Base-by-base conservation (phyloP, 1,140 invertebrate genomes). In the Bombus sibiricus region DNA sequence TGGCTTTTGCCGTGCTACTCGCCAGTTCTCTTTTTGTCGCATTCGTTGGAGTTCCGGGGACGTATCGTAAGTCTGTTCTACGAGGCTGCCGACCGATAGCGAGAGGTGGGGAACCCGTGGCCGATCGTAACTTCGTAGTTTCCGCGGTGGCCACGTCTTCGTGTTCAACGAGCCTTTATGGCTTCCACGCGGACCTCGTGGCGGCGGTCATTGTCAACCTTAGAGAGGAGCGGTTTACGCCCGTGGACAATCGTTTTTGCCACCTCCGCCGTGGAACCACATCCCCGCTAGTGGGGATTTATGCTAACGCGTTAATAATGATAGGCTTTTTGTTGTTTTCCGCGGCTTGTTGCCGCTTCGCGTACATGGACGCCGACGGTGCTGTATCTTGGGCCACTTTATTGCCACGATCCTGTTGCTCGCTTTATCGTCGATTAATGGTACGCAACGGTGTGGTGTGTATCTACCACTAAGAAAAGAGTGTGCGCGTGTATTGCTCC, bases 231-330 rank as follows among this genome's bases (percentile, higher is more conserved):
- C 69, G 43, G n/a, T 66, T 87, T 79, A 83, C 88, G 81, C 85
- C 74, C 81, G 59, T 72, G 81, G 84, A 84, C 87, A 88, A 90
- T 82, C 84, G 85, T 89, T 90, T 90, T 90, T 91, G 85, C 82
- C 87, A 89, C 81, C 80, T 47, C 15, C 22, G 43, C 62, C n/a
- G 57, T 53, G 47, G 47, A 53, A 6, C 18, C 47, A 6, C 47
- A 53, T 53, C 18, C 18, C 47, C 18, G 18, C 47, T 53, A 53
- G 22, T 13, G 71, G 78, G 79, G 80, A 89, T 91, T 91, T 91
- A 89, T 86, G 89, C 83, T 88, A 91, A 91, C 90, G 90, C 88
- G 87, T 91, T 91, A 91, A 91, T 91, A 91, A 91, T 81, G 85
- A 89, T 85, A 68, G 86, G 86, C 89, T 91, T 91, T 89, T 91